Percentiles rank a stretch among this genome's conserved stretches.
Conservation (phyloP, 2,113 vertebrate genomes). For the Cercocebus atys region DNA sequence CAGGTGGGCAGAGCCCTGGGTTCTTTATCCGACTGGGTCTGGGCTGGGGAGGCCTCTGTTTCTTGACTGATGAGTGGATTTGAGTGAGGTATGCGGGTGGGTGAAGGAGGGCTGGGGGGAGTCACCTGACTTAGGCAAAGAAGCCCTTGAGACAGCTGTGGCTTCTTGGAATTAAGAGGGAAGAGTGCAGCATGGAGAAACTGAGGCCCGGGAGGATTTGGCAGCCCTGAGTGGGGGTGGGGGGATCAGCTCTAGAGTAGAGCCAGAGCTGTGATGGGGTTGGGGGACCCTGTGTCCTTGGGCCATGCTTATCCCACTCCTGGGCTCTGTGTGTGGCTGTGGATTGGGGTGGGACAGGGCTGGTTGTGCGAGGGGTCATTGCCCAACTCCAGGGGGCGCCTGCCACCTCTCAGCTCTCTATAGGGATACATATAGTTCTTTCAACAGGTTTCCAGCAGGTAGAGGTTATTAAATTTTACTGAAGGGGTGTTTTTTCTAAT, state of each 20-base stretch:
- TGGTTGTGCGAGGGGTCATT: no score
- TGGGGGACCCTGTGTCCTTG: no score
- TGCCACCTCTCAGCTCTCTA: not conserved
- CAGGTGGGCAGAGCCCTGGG: not conserved
- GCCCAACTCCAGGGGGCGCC: not conserved
- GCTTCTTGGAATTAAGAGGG: not conserved
- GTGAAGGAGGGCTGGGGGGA: not conserved
- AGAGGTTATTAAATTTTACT: not conserved
- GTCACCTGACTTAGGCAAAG: not conserved
- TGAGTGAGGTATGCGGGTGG: not conserved
- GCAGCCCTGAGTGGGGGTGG: rapidly evolving
- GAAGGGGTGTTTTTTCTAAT: not conserved
- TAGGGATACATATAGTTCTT: rapidly evolving
- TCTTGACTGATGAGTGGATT: not conserved
- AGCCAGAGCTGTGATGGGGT: no score
- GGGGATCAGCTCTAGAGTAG: not conserved
- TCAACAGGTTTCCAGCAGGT: not conserved
- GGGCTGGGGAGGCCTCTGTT: not conserved
- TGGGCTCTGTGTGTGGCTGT: no score
- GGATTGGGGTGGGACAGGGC: no score
- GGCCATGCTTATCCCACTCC: no score
- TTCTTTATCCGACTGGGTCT: not conserved
- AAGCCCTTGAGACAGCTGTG: not conserved
- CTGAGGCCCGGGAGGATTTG: not conserved
- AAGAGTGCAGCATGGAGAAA: not conserved